phyloP scores from a whole-genome alignment of 2,888 invertebrate species.

The Suillia variegata region DNA sequence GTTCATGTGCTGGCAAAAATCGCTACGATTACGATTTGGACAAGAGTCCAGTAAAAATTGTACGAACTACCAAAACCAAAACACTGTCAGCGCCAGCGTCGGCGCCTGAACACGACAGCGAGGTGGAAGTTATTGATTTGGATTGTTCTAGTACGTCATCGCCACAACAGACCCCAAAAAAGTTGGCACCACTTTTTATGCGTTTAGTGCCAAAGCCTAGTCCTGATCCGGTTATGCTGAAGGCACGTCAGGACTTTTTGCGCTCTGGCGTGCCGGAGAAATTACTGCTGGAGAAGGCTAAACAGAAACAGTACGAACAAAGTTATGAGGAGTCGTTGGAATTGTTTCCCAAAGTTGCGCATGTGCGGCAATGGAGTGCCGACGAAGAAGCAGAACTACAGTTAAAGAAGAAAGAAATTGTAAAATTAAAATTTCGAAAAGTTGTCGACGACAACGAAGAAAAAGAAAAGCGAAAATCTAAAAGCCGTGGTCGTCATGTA shows the following conservation, averaged over 20 bases:
- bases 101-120: not conserved
- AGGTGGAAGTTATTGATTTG: conserved; percentile 45
- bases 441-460: conserved; percentile 9
- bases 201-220: conserved; percentile 64
- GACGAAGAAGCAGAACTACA: conserved; percentile 19
- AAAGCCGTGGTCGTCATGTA: not conserved
- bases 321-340: conserved; percentile 55
- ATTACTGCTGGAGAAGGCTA: conserved; percentile 65
- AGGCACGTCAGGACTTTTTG: conserved; percentile 73
- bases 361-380: conserved; percentile 66
- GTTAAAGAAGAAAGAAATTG: conserved; percentile 10
- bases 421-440: conserved; percentile 23
- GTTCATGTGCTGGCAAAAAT: conserved; percentile 52
- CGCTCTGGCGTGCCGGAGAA: conserved; percentile 74
- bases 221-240: conserved; percentile 65
- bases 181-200: conserved; percentile 76
- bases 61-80: conserved; percentile 19
- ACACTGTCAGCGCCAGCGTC: conserved; percentile 8
- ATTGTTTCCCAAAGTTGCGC: conserved; percentile 69
- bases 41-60: conserved; percentile 38
- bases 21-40: conserved; percentile 55
- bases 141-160: conserved; percentile 44
- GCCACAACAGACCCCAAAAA: conserved; percentile 57
- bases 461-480: conserved; percentile 18
- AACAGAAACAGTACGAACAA: conserved; percentile 62